These are phyloP conservation scores for Ostrea denselamellosa DNA, from an alignment of 1,140 invertebrate species.

Conservation along the genomic window DNA sequence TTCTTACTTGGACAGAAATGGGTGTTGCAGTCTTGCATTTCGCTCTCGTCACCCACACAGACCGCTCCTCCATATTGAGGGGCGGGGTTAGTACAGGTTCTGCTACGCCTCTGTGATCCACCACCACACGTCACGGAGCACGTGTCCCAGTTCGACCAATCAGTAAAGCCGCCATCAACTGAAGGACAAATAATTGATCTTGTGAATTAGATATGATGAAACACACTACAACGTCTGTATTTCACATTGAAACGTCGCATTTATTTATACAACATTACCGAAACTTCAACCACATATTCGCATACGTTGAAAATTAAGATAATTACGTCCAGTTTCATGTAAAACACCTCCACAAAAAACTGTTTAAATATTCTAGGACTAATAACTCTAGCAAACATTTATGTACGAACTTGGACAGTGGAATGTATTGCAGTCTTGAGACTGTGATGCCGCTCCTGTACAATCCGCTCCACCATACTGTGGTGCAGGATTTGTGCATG, in stretches of 20 bases:
- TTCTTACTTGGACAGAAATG: slow-evolving; percentile 22
- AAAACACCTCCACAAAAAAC: too few relatives aligned
- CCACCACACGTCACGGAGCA: slow-evolving; percentile 54
- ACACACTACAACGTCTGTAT: neutral
- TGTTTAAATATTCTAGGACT: too few relatives aligned
- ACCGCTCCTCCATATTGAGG: slow-evolving; percentile 61
- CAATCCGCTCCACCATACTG: slow-evolving; percentile 62
- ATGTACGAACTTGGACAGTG: slow-evolving; percentile 33
- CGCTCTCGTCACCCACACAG: slow-evolving; percentile 56
- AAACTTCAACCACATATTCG: too few relatives aligned
- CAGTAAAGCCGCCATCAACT: slow-evolving; percentile 64
- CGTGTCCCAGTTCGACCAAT: neutral
- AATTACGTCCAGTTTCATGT: too few relatives aligned
- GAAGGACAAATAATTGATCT: neutral
- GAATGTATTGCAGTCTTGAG: neutral
- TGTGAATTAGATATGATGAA: neutral
- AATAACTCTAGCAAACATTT: too few relatives aligned
- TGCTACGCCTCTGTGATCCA: slow-evolving; percentile 53
- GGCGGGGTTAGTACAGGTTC: slow-evolving; percentile 60
- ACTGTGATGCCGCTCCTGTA: slow-evolving; percentile 36
- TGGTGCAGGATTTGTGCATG: slow-evolving; percentile 62
- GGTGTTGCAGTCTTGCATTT: neutral
- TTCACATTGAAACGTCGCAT: too few relatives aligned
- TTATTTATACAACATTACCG: too few relatives aligned
- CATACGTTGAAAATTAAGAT: too few relatives aligned